Percentiles rank a stretch among this genome's conserved stretches.
Evolutionary conservation across 2,113 vertebrate genomes (phyloP).

Genomic region (Petrocephalus zakoni): DNA sequence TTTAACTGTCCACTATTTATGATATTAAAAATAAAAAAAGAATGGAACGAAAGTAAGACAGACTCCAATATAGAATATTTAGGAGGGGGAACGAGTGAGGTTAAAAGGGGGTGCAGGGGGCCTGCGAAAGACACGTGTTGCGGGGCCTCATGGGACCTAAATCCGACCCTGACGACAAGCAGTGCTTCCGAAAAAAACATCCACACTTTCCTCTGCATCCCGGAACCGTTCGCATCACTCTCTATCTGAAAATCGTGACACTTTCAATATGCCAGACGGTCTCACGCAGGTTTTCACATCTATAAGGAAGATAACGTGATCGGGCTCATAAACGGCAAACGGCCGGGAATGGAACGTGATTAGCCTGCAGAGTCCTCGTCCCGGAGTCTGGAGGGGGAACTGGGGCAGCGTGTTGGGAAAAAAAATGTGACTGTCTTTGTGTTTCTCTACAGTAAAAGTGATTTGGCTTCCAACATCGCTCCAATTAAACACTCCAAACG

Average conservation of each 20-base stretch:
- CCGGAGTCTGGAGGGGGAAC: neutral
- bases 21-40: no score
- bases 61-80: no score
- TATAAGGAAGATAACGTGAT: neutral
- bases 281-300: neutral
- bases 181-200: neutral
- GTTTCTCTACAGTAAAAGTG: neutral
- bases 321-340: neutral
- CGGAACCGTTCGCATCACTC: neutral
- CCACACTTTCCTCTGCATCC: neutral
- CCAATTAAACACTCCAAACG: constrained; percentile 25
- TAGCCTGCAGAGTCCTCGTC: no score
- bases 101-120: no score
- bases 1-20: no score
- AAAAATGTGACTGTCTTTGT: neutral
- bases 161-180: neutral
- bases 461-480: neutral
- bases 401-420: neutral
- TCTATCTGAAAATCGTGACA: neutral
- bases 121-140: no score
- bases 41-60: no score
- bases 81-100: no score
- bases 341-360: neutral
- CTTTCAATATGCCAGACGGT: neutral
- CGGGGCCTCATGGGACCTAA: no score